Evolutionary conservation across 2,797 vertebrate genomes (phyloP).

Genomic region (Podarcis siculus): DNA sequence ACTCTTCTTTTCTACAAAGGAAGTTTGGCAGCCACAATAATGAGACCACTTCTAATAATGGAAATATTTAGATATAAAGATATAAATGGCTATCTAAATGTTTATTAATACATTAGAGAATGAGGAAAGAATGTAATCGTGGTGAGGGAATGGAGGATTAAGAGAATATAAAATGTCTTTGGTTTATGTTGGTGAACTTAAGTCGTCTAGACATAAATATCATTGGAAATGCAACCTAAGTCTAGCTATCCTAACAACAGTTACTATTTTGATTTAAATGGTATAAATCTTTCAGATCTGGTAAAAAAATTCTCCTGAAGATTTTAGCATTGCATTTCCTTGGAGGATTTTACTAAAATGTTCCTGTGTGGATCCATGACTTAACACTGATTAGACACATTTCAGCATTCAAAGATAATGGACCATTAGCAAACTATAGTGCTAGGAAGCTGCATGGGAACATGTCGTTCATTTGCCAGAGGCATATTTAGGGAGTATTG

Average conservation of each 20-base stretch:
- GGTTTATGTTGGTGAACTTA: conserved; percentile 49
- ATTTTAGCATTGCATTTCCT: background rate
- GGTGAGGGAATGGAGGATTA: background rate
- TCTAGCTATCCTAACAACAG: conserved; percentile 39
- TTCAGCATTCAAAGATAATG: background rate
- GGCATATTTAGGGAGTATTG: too few relatives aligned
- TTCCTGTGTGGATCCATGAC: background rate
- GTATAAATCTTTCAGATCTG: conserved; percentile 29
- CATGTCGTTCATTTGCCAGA: background rate
- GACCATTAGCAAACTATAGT: too few relatives aligned
- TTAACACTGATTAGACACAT: background rate
- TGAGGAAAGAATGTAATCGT: conserved; percentile 25
- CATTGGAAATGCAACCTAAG: conserved; percentile 32
- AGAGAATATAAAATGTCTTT: conserved; percentile 55
- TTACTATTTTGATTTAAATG: conserved; percentile 26
- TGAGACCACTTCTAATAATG: conserved; percentile 61
- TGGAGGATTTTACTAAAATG: conserved; percentile 33
- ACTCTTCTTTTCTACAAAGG: conserved; percentile 2
- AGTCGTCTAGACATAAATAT: conserved; percentile 59
- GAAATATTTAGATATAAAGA: conserved; percentile 14
- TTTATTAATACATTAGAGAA: conserved; percentile 36
- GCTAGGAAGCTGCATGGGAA: conserved; percentile 5
- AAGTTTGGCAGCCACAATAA: conserved; percentile 9
- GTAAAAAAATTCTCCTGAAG: conserved; percentile 29
- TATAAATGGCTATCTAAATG: conserved; percentile 32